Evolutionary conservation across 2,888 invertebrate genomes (phyloP), one percentile per base, ranked within the genome.

Genomic region (Polyploca ridens): DNA sequence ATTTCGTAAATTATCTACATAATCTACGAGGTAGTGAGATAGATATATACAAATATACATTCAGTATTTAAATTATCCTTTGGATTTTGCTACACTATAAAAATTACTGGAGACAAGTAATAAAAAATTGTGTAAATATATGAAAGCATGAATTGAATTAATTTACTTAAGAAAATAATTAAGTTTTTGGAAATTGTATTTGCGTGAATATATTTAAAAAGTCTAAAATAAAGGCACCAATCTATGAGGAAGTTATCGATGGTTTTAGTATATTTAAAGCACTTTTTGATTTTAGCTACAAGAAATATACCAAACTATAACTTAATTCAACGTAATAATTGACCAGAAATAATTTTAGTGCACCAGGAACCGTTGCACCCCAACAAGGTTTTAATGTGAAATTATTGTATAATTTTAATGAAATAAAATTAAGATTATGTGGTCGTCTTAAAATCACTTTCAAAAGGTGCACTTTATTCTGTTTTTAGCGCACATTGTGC

Each of bases 11-110:
- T n/a, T 54, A 54, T 54, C 16, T 49, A 49, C 49, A 49, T 16
- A 49, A 16, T 49, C 49, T 54, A 54, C 19, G 49, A n/a, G 49
- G 41, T 19, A 44, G 38, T 46, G n/a, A 62, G 46, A 62, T 14
- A 46, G 4, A 63, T 38, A 19, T 54, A 54, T 46, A 46, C 46
- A 46, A 14, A 46, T 46, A n/a, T 16, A 54, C 16, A 16, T 54
- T 8, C n/a, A 16, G 8, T 54, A 54, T 54, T 16, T 10, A 54
- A 54, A 54, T 54, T 54, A 54, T 19, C 54, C 54, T 54, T 54
- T 54, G 54, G 19, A 54, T 54, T 54, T 49, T 8, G 14, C 14
- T 54, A 19, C n/a, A n/a, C 7, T 54, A 54, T 10, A 19, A n/a
- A 8, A 54, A 54, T 10, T 6, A n/a, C 8, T 19, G 8, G 16